Base-by-base conservation (phyloP, 2,888 invertebrate genomes). In the Craniophora ligustri region DNA sequence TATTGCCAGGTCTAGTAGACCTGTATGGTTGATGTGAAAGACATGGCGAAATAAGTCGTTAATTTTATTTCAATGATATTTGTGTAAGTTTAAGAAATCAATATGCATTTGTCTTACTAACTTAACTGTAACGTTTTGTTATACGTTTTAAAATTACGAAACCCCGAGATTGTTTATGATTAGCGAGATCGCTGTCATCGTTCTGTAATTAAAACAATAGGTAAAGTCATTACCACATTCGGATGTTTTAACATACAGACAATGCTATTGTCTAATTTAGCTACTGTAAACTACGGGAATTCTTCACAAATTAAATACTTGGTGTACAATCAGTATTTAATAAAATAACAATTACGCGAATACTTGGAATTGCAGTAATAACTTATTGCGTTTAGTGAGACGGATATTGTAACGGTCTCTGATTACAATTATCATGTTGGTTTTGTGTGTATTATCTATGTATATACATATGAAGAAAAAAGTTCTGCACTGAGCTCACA, bases 201-300 rank as follows among this genome's bases (percentile, higher is more conserved):
- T 34, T n/a, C 15, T 5, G 13, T 35, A 15, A 41, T 50, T 15
- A 45, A 26, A 53, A 60, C 60, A 60, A 53, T 53, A 44, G 28
- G 19, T 10, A 26, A n/a, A 6, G 32, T 41, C 19, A 31, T 46
- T 34, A 39, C 26, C 34, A 21, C 7, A 49, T 63, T 48, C 30
- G 11, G 11, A 45, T 49, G 19, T 23, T 39, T 44, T 32, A 28
- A 35, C n/a, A 50, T 23, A 19, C 41, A 47, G 39, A 53, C 47
- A 63, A 59, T 36, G 59, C 35, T 15, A 48, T 48, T 65, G 66
- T 65, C 26, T 53, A 45, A 44, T 48, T 47, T 11, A 14, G 21
- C 34, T 41, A 47, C 53, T 59, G 32, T 36, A 47, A 46, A n/a
- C 39, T 11, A 53, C 21, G 28, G 7, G 28, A 51, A 32, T 34